Base-by-base conservation (phyloP, 92 coral and sea anemone genomes). In the Palythoa caribaeorum region DNA sequence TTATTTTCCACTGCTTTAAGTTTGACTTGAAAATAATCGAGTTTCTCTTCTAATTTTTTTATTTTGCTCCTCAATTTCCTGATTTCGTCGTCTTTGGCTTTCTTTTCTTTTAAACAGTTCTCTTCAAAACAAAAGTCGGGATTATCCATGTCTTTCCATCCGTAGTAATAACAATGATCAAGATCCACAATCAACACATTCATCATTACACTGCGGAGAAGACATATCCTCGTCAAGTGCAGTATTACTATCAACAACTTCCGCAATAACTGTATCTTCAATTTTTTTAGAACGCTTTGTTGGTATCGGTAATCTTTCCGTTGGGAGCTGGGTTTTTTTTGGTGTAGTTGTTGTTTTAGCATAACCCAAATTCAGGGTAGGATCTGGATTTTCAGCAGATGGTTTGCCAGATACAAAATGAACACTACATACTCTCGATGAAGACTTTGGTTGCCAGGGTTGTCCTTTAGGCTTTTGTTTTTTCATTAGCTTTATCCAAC, bases 81-180 rank as follows among this genome's bases (percentile, higher is more conserved):
- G 36, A 89, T 89, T 52, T 89, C 68, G 37, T 72, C 76, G 73
- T 89, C 80, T 86, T 89, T 84, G 71, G 19, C 77, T 57, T 89
- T 71, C 75, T 84, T 84, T 57, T 84, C 63, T 62, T 84, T 69
- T 5, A 84, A 28, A 77, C 89, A 89, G 19, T 71, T 37, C 71
- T 84, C 86, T 63, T 89, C 54, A 47, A 55, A 20, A 70, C 89
- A 89, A 55, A 9, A 84, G 37, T 84, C 84, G 79, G 85, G 73
- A 6, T 89, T 78, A 3, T 89, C 89, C 92, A 89, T 89, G 66
- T 84, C 92, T 77, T 71, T 40, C 89, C 85, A 86, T 10, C 89
- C 75, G 37, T 57, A 66, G 36, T 85, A 84, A 84, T 89, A 63
- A 47, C 57, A 60, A 62, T 84, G 89, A 21, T 84, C 85, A 66